Evolutionary conservation across 2,888 invertebrate species (phyloP), one percentile per base, ranked within the genome.

Genomic region (Parnassius apollo): DNA sequence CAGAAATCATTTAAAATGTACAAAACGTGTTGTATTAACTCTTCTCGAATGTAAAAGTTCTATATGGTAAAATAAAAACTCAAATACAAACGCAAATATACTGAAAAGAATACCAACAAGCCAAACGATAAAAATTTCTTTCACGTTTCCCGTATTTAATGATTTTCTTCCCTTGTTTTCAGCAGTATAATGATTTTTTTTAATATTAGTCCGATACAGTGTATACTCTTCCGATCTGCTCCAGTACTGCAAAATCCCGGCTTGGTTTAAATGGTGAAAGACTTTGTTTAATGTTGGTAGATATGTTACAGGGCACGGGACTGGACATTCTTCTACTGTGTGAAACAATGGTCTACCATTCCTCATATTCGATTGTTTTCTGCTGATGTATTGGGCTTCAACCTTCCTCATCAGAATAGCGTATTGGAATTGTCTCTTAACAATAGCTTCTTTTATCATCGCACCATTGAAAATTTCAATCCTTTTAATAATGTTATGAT

Each of bases 271-370:
- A 61, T 84, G 83, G 18, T 85, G 77, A 2, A 93, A 73, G 0
- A 93, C 78, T 12, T 78, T 79, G 66, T 93, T 84, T 4, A 94
- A 57, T 59, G 83, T 86, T 9, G 82, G 85, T 56, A 93, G 75
- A 72, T 93, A 93, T 0, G 93, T 93, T 0, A 93, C 88, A 18
- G 88, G 87, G 72, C 93, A 93, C 0, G 93, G 93, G 0, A 93
- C 84, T 12, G 93, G 92, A 69, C 94, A 93, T 42, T 91, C 88
- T 9, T 72, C 68, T 73, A 93, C 88, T 0, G 86, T 78, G 68
- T 93, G 92, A 66, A 83, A 93, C 0, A 93, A 49, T 0, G 92
- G 89, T 49, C 88, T 85, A 0, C 93, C 93, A 44, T 83, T 71
- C 12, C 71, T 58, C 72, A 84, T 81, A 66, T 90, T 87, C 0